Conservation (phyloP, 2,888 invertebrate species). For the Acanthosepion lycidas region DNA sequence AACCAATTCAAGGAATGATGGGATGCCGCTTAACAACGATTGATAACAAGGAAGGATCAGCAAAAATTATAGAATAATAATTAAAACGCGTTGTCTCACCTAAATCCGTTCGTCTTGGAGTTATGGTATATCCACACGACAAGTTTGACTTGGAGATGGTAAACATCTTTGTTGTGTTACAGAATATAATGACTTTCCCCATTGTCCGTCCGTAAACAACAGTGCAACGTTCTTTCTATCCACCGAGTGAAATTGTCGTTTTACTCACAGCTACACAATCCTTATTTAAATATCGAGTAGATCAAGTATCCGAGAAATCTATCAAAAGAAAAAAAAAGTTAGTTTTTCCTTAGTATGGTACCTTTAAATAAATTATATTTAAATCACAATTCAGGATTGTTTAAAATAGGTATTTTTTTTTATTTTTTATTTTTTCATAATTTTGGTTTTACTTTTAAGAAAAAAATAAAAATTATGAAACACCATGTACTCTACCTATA, state of each 20-base stretch:
- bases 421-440: too few species aligned
- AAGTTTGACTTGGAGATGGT: neutral
- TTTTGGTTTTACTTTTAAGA: too few species aligned
- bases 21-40: neutral
- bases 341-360: too few species aligned
- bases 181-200: neutral
- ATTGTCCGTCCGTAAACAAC: constrained; percentile 18
- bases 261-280: neutral
- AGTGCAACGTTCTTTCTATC: neutral
- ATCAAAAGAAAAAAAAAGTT: neutral
- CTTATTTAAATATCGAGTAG: neutral
- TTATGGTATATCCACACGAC: neutral
- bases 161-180: constrained; percentile 6
- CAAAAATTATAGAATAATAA: too few species aligned
- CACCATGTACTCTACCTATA: too few species aligned
- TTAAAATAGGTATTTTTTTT: too few species aligned
- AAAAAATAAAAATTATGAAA: too few species aligned
- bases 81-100: neutral
- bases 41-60: too few species aligned
- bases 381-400: too few species aligned
- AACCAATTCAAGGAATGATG: neutral
- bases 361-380: too few species aligned
- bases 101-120: neutral
- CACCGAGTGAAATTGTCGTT: neutral
- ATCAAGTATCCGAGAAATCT: neutral